Evolutionary conservation across 1,140 invertebrate species (phyloP).

Genomic region (Drosophila triauraria): DNA sequence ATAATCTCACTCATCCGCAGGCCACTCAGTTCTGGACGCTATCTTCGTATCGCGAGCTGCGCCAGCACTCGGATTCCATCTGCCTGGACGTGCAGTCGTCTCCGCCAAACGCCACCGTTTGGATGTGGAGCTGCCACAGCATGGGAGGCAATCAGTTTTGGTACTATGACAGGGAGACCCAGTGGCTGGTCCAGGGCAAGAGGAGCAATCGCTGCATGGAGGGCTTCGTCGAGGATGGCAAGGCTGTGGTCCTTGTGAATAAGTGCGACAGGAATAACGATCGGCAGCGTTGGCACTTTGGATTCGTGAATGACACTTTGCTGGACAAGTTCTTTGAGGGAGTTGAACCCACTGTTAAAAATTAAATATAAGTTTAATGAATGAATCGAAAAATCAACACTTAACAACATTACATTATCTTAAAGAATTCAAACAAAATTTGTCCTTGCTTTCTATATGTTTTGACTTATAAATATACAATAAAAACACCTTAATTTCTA

Average conservation of each 20-base stretch:
- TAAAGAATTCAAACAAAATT: not conserved
- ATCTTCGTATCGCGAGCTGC: constrained; percentile 91
- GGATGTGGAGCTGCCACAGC: constrained; percentile 90
- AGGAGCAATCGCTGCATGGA: constrained; percentile 90
- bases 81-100: constrained; percentile 91
- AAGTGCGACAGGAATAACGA: constrained; percentile 88
- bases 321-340: constrained; percentile 52
- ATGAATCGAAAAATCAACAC: not conserved
- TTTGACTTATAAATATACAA: not conserved
- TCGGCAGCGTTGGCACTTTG: constrained; percentile 93
- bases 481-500: not conserved
- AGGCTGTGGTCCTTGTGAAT: constrained; percentile 88
- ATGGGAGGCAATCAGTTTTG: constrained; percentile 93
- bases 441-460: not conserved
- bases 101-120: constrained; percentile 89
- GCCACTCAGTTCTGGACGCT: constrained; percentile 65
- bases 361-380: not conserved
- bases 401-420: not conserved
- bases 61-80: constrained; percentile 86
- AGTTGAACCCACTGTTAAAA: not conserved
- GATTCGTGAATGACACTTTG: constrained; percentile 88
- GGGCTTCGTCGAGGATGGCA: constrained; percentile 84
- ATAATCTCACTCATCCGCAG: constrained; percentile 63
- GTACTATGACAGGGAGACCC: constrained; percentile 89
- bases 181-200: constrained; percentile 89